Evolutionary conservation across 2,888 invertebrate genomes (phyloP).

Genomic region (Melanchra persicariae): DNA sequence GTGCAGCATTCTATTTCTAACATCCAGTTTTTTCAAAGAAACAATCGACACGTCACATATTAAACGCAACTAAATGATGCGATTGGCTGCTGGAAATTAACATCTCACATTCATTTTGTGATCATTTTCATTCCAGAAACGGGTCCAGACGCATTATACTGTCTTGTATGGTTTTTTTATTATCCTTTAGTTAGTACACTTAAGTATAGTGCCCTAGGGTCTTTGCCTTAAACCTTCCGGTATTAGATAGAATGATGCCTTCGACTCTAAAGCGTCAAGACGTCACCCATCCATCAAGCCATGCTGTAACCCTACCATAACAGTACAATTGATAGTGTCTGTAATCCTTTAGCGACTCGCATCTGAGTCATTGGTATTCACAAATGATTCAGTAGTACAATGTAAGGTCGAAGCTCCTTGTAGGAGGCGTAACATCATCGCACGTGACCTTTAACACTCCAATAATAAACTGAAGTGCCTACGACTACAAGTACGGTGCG

Average conservation of each 20-base stretch:
- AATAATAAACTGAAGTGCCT: conserved; percentile 44
- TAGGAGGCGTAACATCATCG: conserved; percentile 37
- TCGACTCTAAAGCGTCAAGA: too few relatives aligned
- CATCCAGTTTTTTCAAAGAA: neutral
- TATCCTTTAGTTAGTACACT: neutral
- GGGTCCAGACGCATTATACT: neutral
- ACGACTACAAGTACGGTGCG: conserved; percentile 27
- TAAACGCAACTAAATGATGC: neutral
- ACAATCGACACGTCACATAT: neutral
- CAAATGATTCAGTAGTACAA: conserved; percentile 52
- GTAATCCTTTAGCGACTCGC: conserved; percentile 21
- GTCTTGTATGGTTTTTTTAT: neutral
- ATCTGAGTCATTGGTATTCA: conserved; percentile 57
- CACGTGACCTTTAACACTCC: conserved; percentile 46
- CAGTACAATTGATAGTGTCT: conserved; percentile 16
- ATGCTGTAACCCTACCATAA: conserved; percentile 11
- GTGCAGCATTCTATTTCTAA: neutral
- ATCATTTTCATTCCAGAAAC: neutral
- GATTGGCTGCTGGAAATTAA: neutral
- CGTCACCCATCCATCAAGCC: neutral
- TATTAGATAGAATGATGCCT: too few relatives aligned
- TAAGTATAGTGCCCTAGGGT: conserved; percentile 4
- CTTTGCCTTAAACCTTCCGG: neutral
- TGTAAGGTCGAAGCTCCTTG: conserved; percentile 61
- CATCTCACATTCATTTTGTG: neutral